A percentile compares a stretch with the other conserved stretches of the same genome.
Evolutionary conservation across 2,797 vertebrate genomes (phyloP).

Genomic region (Scolopax bukidnonensis): DNA sequence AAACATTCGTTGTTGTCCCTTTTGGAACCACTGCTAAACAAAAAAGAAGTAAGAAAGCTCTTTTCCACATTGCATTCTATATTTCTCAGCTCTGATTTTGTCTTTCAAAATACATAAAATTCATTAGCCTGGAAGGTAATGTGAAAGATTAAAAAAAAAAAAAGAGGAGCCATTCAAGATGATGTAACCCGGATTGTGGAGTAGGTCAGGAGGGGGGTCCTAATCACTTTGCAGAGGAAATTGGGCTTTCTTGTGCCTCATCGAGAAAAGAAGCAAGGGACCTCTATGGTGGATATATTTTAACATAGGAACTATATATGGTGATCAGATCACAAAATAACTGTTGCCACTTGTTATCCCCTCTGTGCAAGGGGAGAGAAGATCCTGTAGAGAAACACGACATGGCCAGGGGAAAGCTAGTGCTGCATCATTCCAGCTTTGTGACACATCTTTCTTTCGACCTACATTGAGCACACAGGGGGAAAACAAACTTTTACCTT

Average conservation of each 20-base stretch:
- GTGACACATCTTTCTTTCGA: background rate
- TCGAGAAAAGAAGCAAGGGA: accelerated
- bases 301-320: background rate
- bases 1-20: slow-evolving; percentile 2
- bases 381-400: background rate
- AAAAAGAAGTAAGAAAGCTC: slow-evolving; percentile 13
- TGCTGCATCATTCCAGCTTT: background rate
- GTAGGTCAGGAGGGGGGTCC: background rate
- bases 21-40: slow-evolving; percentile 17
- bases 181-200: background rate
- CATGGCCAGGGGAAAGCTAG: background rate
- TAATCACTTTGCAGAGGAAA: background rate
- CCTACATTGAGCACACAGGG: background rate
- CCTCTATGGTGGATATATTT: background rate
- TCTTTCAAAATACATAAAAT: background rate
- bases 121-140: background rate
- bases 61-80: slow-evolving; percentile 7
- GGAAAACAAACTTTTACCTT: background rate
- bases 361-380: background rate
- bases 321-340: background rate
- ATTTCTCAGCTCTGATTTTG: slow-evolving; percentile 35
- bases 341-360: background rate
- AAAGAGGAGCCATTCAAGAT: background rate
- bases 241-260: background rate
- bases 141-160: background rate